Base-by-base conservation (phyloP, 23 tunicate genomes). In the Styela clava region DNA sequence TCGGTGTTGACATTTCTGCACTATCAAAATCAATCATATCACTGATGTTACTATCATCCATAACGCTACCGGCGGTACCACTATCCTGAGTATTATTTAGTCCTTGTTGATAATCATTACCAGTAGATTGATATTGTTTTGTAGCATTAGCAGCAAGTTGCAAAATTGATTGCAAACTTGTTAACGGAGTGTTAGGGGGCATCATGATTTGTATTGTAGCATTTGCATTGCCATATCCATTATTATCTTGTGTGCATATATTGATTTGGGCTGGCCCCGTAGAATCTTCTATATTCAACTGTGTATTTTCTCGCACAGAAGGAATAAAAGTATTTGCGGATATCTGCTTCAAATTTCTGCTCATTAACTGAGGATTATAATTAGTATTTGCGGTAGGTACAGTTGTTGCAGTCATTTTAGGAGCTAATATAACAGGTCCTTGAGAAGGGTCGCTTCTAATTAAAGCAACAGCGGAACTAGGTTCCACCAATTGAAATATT, bases 91-190 rank as follows among this genome's bases (percentile, higher is more conserved):
- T 34, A 5, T 21, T 0, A 52, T 31, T 31, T 20, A 34, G 9
- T 22, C 19, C 0, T 21, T 27, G 26, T 2, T 23, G 0, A n/a
- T n/a, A n/a, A 25, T 16, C 24, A 27, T 31, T 19, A 24, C 74
- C 84, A 63, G 65, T 19, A 34, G 77, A 19, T 64, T 82, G 76
- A 33, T 82, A 82, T 44, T 69, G 64, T 36, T 69, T 36, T 29
- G 76, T 61, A 69, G 78, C 85, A 22, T 69, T 70, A 28, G 61
- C 65, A n/a, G 85, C 85, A n/a, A 82, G 29, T 27, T 82, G 37
- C 23, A 82, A 69, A 18, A 82, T 69, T 37, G 37, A 31, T 69
- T 82, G 78, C 52, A 82, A 63, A 25, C 78, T 61, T 51, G 37
- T 35, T 0, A 64, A 51, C 27, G 85, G 36, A 3, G 78, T 82